Evolutionary conservation across 2,888 invertebrate species (phyloP).

Genomic region (Chaitophorus viminalis): DNA sequence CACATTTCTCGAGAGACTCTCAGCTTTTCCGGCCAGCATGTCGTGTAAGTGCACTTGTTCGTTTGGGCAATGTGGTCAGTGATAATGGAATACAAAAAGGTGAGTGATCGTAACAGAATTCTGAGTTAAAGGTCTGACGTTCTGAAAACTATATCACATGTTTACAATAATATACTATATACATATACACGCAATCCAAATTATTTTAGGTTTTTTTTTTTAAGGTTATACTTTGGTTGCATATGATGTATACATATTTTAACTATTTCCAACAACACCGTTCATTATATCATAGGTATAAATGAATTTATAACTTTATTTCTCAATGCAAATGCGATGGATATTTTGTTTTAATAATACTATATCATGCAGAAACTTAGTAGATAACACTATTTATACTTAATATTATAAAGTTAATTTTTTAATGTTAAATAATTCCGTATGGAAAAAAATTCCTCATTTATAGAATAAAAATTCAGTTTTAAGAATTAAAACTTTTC

Average conservation of each 20-base stretch:
- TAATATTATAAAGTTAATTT: too few relatives aligned
- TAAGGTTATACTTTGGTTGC: not conserved
- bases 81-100: constrained; percentile 46
- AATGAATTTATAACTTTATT: not conserved
- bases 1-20: constrained; percentile 52
- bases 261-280: not conserved
- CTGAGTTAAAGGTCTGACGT: not conserved
- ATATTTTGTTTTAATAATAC: not conserved
- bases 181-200: not conserved
- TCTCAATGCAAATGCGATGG: not conserved
- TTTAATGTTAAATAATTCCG: not conserved
- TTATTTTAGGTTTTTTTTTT: not conserved
- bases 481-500: not conserved
- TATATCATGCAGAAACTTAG: not conserved
- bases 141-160: not conserved
- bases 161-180: not conserved
- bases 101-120: not conserved
- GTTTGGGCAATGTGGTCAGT: not conserved
- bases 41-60: constrained; percentile 41
- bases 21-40: not conserved
- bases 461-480: not conserved
- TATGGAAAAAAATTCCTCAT: not conserved
- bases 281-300: not conserved
- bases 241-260: not conserved
- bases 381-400: not conserved